These are phyloP conservation scores for Tokudaia muenninki DNA, from an alignment of 2,797 vertebrate genomes.

Conservation along the genomic window DNA sequence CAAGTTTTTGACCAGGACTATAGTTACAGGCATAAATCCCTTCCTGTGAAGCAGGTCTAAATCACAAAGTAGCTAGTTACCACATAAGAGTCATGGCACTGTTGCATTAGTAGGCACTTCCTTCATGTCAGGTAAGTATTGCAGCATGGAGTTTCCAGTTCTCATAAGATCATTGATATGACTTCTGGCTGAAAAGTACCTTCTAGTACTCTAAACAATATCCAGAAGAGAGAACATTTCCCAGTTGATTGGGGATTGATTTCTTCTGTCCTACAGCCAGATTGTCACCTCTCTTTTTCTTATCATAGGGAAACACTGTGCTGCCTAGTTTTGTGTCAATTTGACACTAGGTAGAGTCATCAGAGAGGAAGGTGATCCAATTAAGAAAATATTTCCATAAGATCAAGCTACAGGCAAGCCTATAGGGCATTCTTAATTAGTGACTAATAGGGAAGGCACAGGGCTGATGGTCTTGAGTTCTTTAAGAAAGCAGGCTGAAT, in stretches of 20 bases:
- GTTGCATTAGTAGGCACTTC: background rate
- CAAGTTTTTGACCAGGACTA: background rate
- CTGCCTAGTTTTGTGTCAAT: background rate
- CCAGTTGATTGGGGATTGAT: background rate
- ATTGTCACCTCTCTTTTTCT: background rate
- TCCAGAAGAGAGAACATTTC: background rate
- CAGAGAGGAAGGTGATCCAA: background rate
- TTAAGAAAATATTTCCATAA: background rate
- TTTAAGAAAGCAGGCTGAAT: no score
- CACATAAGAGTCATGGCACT: background rate
- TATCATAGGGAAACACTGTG: background rate
- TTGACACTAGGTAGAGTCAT: background rate
- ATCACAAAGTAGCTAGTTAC: background rate
- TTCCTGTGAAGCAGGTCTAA: background rate
- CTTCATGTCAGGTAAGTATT: background rate
- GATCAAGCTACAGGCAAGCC: background rate
- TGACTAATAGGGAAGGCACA: background rate
- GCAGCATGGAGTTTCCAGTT: background rate
- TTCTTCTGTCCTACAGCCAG: background rate
- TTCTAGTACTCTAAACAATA: background rate
- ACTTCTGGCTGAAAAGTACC: background rate
- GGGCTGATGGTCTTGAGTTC: no score
- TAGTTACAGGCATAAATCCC: background rate
- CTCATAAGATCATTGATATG: background rate
- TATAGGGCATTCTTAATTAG: background rate